Evolutionary conservation across 2,113 vertebrate genomes (phyloP).

Genomic region (Otus sunia): DNA sequence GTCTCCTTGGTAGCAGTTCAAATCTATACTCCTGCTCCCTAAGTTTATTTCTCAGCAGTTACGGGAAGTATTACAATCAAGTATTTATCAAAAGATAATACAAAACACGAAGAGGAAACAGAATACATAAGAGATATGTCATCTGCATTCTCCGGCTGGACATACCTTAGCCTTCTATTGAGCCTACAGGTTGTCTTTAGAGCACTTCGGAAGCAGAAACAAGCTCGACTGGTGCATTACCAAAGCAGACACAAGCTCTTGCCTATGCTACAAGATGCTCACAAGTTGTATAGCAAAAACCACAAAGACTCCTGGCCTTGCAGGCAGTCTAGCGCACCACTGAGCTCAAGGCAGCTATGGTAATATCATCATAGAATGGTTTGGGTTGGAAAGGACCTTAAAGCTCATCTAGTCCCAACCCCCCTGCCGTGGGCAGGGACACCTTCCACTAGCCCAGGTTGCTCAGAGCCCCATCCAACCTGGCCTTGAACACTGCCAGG

Average conservation of each 20-base stretch:
- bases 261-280: background rate
- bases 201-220: background rate
- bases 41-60: background rate
- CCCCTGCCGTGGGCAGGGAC: no score
- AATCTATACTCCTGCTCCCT: background rate
- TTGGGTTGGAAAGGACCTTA: no score
- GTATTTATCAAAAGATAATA: background rate
- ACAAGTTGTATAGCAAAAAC: background rate
- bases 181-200: background rate
- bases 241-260: background rate
- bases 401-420: no score
- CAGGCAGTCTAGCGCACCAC: background rate
- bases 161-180: background rate
- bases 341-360: background rate
- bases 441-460: no score
- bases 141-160: background rate
- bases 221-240: background rate
- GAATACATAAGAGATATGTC: background rate
- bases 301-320: background rate
- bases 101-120: background rate
- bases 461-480: no score
- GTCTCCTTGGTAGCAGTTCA: background rate
- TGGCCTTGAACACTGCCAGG: no score
- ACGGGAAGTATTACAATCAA: background rate
- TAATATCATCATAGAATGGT: fast-evolving